Evolutionary conservation across 2,888 invertebrate species (phyloP), one percentile per base, ranked within the genome.

Genomic region (Mycogona germanica): DNA sequence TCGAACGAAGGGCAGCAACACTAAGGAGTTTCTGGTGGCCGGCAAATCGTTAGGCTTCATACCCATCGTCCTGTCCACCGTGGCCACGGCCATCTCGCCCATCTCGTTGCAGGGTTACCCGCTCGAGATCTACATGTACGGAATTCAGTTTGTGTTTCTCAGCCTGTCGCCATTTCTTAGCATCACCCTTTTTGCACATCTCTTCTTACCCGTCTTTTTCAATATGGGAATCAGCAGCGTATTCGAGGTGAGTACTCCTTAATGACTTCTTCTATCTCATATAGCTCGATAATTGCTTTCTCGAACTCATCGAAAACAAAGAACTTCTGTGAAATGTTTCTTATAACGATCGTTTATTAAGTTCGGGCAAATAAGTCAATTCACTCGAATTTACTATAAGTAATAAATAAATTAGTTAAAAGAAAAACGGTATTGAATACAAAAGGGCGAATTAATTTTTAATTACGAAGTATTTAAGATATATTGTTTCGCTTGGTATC

Each of bases 151-250:
- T 37, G 26, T 44, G 23, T 25, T 52, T 5, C 28, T 45, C 3
- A 32, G 32, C 35, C 19, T 45, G 26, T n/a, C 45, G 6, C 23
- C 30, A 23, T 52, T 45, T 37, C 12, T 46, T n/a, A 25, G 32
- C 19, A 32, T 52, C n/a, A 19, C 21, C 7, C 2, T 45, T n/a
- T 44, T 44, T 17, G 28, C 32, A 3, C n/a, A 25, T 6, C 2
- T 52, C 12, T 45, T 45, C 30, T 30, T 52, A 19, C 52, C 52
- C 29, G 52, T 52, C 5, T 52, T 29, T n/a, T 52, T 30, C 45
- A 52, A 52, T 23, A 26, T 52, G 4, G 45, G 35, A 30, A 45
- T 44, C 12, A 52, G 35, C 26, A 52, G 45, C 25, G 28, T 52
- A 17, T 52, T 45, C 37, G 29, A 52, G 52, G 52, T 52, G 14